phyloP scores from a whole-genome alignment of 2,888 invertebrate species.

The Myopa testacea region DNA sequence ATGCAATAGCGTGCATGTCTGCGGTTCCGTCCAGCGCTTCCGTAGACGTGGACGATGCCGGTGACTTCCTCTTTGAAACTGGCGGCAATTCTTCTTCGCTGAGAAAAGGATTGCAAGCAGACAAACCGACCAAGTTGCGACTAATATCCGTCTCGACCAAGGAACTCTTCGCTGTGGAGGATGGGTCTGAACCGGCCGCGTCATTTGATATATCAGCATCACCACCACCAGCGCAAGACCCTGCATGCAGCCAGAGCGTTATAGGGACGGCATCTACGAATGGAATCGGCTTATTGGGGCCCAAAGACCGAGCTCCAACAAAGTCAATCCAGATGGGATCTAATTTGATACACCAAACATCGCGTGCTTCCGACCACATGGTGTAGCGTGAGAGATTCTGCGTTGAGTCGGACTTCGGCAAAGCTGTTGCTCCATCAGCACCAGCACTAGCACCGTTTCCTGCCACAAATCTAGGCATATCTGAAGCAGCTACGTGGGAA shows the following conservation, averaged over 20 bases:
- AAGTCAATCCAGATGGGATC: slow-evolving; percentile 97
- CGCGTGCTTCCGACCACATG: slow-evolving; percentile 86
- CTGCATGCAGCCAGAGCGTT: slow-evolving; percentile 81
- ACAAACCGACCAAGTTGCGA: slow-evolving; percentile 43
- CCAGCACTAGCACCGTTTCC: not conserved
- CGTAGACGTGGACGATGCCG: slow-evolving; percentile 60
- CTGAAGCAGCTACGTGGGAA: slow-evolving; percentile 74
- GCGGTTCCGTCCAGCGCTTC: slow-evolving; percentile 69
- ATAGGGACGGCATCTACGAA: slow-evolving; percentile 88
- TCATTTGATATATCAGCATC: slow-evolving; percentile 39
- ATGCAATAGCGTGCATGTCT: slow-evolving; percentile 83
- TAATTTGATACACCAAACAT: slow-evolving; percentile 87
- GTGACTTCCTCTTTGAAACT: slow-evolving; percentile 44
- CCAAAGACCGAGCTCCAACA: slow-evolving; percentile 82
- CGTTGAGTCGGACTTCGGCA: slow-evolving; percentile 60
- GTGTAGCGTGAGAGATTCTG: slow-evolving; percentile 69
- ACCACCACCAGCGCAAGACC: slow-evolving; percentile 43
- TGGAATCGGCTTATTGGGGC: slow-evolving; percentile 80
- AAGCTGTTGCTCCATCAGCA: slow-evolving; percentile 32
- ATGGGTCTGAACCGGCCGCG: slow-evolving; percentile 43
- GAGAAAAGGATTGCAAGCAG: slow-evolving; percentile 62
- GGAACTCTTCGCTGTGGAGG: slow-evolving; percentile 53
- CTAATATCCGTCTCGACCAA: slow-evolving; percentile 53
- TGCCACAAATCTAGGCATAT: slow-evolving; percentile 59
- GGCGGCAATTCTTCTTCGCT: slow-evolving; percentile 58